Evolutionary conservation across 2,797 vertebrate genomes (phyloP), one percentile per base, ranked within the genome.

Genomic region (Zenarchopterus dispar): DNA sequence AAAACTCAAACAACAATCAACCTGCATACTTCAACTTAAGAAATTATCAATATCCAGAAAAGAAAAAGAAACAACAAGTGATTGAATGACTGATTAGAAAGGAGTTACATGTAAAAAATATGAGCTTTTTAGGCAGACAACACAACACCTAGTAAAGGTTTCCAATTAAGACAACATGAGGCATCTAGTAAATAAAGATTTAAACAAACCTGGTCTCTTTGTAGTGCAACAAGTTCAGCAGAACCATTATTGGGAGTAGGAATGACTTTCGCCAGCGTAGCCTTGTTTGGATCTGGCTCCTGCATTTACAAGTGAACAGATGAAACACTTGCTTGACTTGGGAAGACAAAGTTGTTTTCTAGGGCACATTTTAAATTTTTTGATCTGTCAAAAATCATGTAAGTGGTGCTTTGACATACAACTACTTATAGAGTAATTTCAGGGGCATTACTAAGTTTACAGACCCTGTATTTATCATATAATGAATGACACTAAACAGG

Each of bases 221-320:
- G 93, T 17, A 99, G 91, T 0, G 93, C 83, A 81, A 99, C 97
- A 0, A 99, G 89, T 60, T 99, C 97, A 0, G 93, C 94, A 19
- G 95, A 96, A 36, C 97, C 97, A 0, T 99, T 99, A 82, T 99
- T 99, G 2, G 97, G 96, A 1, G 94, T 97, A 0, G 97, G 97
- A 55, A 98, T 93, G 10, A 99, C 96, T 85, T 99, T 99, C 36
- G 95, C 96, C 49, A 97, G 82, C 0, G 92, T 96, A 2, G 94
- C 97, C 84, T 95, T 97, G 33, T 74, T 83, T 54, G 95, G 91
- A 57, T 95, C 91, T 0, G 94, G 92, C 17, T 97, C 96, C 97
- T 99, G 91, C 67, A 53, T 26, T 45, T 6, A 52, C 11, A 74
- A 50, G 70, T 33, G n/a, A 77, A 73, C 65, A 87, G 51, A 66